Base-by-base conservation (phyloP, 2,888 invertebrate species). In the Polia nebulosa region DNA sequence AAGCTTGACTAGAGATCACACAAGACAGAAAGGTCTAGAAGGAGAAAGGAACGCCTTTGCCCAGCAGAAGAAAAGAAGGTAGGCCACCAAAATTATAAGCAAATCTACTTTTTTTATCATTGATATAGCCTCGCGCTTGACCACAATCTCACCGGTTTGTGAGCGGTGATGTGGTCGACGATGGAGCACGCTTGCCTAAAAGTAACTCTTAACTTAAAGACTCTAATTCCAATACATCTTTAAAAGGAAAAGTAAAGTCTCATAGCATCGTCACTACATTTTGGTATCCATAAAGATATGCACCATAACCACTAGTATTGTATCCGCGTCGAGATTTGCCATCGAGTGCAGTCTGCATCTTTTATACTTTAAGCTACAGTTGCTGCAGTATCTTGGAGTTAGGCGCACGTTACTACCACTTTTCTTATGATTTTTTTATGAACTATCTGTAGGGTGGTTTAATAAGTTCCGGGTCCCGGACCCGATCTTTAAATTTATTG, bases 311-410 rank as follows among this genome's bases (percentile, higher is more conserved):
- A 45, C 47, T 57, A 45, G 53, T n/a, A 66, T 52, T 60, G 74
- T 61, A 61, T 53, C 52, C 57, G 20, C 34, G 57, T 17, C 29
- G n/a, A 41, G 41, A 52, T 34, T 71, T 53, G 20, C 36, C 44
- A 53, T 53, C 64, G 76, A 77, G 47, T 53, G 49, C 62, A 34
- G 45, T 62, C 45, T 77, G 47, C 58, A 65, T 69, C 44, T 56
- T 77, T 74, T 65, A 65, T 74, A 52, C 32, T 41, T 60, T 66
- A 53, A 39, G 73, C 45, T 47, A 13, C 45, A 67, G 71, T 64
- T 61, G 52, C 64, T 72, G 67, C 51, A 47, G 59, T 56, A 52
- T 64, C 45, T 71, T 61, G 36, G 39, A 56, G n/a, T 25, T 64
- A 34, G 39, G 15, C n/a, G 62, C 20, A 53, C 69, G 47, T 62